A percentile compares a stretch with the other conserved stretches of the same genome.
These are phyloP conservation scores for Scaptomyza flava DNA, from an alignment of 2,888 invertebrate genomes.

Conservation along the genomic window DNA sequence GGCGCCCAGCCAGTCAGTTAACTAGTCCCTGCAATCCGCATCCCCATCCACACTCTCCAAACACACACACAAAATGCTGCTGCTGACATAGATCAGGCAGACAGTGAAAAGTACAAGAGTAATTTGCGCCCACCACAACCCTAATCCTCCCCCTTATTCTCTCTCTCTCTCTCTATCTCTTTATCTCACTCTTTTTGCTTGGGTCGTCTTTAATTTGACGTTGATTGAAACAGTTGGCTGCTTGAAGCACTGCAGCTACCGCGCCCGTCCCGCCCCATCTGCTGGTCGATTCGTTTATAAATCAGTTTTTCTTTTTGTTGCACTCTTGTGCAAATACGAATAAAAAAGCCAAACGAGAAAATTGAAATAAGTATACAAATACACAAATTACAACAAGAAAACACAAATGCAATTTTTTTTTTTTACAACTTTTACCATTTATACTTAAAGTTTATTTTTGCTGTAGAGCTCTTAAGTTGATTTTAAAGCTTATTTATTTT, in stretches of 20 bases:
- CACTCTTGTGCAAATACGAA: constrained; percentile 36
- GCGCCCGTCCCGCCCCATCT: constrained; percentile 23
- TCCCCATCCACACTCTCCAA: background rate
- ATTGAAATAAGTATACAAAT: constrained; percentile 23
- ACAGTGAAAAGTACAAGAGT: constrained; percentile 24
- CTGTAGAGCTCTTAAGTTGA: constrained; percentile 69
- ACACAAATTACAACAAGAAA: constrained; percentile 19
- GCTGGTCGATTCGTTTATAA: constrained; percentile 37
- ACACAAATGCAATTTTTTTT: constrained; percentile 55
- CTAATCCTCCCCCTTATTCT: background rate
- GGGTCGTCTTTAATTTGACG: constrained; percentile 74
- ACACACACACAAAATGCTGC: constrained; percentile 42
- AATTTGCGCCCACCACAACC: constrained; percentile 6
- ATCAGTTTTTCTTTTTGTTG: background rate
- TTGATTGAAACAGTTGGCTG: constrained; percentile 74
- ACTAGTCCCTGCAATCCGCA: constrained; percentile 17
- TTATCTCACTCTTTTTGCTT: constrained; percentile 11
- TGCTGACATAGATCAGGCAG: constrained; percentile 46
- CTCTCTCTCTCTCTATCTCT: background rate
- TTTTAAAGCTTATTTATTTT: constrained; percentile 69
- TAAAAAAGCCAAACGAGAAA: constrained; percentile 26
- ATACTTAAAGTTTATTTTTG: constrained; percentile 52
- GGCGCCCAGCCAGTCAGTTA: constrained; percentile 8
- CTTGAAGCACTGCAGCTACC: constrained; percentile 35
- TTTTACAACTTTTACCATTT: constrained; percentile 64